These are phyloP conservation scores for Elymnias hypermnestra DNA, from an alignment of 1,140 invertebrate species.

Conservation along the genomic window DNA sequence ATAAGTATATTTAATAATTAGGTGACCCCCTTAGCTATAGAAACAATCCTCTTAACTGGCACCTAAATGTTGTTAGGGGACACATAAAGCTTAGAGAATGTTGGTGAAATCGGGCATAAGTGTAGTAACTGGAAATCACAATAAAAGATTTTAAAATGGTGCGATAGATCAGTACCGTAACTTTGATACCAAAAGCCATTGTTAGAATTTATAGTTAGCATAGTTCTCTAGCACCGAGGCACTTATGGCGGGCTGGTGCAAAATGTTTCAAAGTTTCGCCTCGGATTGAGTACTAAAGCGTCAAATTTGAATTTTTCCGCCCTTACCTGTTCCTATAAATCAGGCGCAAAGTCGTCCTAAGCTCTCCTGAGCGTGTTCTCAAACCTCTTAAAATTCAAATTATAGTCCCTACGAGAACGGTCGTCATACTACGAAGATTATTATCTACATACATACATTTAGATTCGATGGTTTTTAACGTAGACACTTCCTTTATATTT, in stretches of 20 bases:
- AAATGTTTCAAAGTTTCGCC: constrained; percentile 42
- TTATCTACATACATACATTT: constrained; percentile 8
- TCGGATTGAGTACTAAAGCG: constrained; percentile 31
- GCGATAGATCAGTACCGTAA: not conserved
- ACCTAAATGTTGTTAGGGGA: too few species aligned
- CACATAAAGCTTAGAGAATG: too few species aligned
- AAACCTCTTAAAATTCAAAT: constrained; percentile 72
- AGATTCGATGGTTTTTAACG: too few species aligned
- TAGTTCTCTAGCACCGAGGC: constrained; percentile 23
- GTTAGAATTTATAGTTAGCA: constrained; percentile 12
- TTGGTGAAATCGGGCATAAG: too few species aligned
- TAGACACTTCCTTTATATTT: too few species aligned
- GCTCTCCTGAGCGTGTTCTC: constrained; percentile 42
- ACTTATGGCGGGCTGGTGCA: constrained; percentile 43
- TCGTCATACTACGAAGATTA: constrained; percentile 29
- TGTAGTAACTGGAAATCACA: too few species aligned
- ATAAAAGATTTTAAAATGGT: too few species aligned
- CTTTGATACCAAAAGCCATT: not conserved
- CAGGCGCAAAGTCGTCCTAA: constrained; percentile 61
- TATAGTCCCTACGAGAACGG: constrained; percentile 37
- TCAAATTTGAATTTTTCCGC: constrained; percentile 71
- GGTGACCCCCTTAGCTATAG: too few species aligned
- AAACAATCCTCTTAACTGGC: too few species aligned
- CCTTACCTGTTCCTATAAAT: constrained; percentile 71
- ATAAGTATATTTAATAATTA: too few species aligned